These are phyloP conservation scores for Dendrocopos noguchii DNA, from an alignment of 2,113 vertebrate genomes.

Conservation along the genomic window DNA sequence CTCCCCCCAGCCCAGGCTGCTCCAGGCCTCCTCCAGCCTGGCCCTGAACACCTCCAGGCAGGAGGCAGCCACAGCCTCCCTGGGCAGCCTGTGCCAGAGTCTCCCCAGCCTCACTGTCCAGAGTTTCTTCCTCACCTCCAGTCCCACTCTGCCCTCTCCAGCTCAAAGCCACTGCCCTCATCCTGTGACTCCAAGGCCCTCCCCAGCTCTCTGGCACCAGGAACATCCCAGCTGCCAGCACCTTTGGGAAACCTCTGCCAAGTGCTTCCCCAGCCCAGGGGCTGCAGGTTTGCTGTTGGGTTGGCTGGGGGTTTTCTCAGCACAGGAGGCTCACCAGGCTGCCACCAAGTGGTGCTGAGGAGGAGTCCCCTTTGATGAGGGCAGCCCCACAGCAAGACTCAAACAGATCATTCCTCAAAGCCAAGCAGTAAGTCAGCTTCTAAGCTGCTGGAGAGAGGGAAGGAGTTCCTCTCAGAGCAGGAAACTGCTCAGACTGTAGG, in stretches of 20 bases:
- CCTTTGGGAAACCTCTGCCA: neutral
- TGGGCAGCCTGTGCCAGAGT: too few species aligned
- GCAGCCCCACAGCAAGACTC: neutral
- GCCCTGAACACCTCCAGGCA: too few species aligned
- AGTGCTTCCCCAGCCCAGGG: fast-evolving
- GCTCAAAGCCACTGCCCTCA: too few species aligned
- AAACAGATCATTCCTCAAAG: neutral
- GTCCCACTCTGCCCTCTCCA: too few species aligned
- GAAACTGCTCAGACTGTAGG: neutral
- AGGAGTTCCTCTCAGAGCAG: neutral
- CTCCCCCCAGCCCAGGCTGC: too few species aligned
- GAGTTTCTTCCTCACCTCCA: too few species aligned
- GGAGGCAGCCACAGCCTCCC: too few species aligned
- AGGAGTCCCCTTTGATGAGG: neutral
- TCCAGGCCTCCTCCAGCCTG: too few species aligned
- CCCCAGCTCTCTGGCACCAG: too few species aligned
- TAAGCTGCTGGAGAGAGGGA: neutral
- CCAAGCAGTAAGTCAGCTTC: neutral
- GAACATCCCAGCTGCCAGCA: neutral
- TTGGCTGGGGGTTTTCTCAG: neutral
- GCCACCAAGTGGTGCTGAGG: neutral
- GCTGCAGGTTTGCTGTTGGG: too few species aligned
- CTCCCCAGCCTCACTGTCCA: too few species aligned
- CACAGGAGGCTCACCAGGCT: neutral
- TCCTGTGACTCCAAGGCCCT: too few species aligned